These are phyloP conservation scores for Limnephilus rhombicus DNA, from an alignment of 2,888 invertebrate genomes.

Conservation along the genomic window DNA sequence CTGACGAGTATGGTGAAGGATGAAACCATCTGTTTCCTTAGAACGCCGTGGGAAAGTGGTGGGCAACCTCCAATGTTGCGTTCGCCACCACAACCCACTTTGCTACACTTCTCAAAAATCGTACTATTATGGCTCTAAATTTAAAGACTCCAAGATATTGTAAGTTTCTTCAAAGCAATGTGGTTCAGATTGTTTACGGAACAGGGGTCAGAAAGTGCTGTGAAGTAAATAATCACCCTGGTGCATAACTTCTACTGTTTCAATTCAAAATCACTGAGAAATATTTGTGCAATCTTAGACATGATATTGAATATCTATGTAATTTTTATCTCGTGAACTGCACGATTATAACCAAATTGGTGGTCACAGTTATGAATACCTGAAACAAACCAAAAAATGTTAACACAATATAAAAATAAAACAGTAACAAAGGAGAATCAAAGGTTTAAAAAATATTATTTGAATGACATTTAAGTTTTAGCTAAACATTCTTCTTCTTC, in stretches of 20 bases:
- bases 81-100: too few relatives aligned
- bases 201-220: not conserved
- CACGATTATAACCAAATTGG: not conserved
- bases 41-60: too few relatives aligned
- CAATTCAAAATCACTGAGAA: not conserved
- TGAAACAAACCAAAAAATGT: not conserved
- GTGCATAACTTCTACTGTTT: not conserved
- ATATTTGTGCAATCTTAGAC: not conserved
- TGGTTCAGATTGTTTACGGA: not conserved
- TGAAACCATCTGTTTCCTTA: too few relatives aligned
- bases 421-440: not conserved
- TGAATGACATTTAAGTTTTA: not conserved
- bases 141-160: too few relatives aligned
- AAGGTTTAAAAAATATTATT: not conserved
- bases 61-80: too few relatives aligned
- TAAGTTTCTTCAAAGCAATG: too few relatives aligned
- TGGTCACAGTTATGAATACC: not conserved
- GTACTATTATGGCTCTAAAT: too few relatives aligned
- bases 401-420: not conserved
- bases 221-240: not conserved
- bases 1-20: too few relatives aligned
- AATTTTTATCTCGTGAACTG: not conserved
- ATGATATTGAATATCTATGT: not conserved
- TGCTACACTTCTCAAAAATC: too few relatives aligned
- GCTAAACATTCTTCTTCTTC: too few relatives aligned